Conservation (phyloP, 2,113 vertebrate species). For the Pardalotus punctatus region DNA sequence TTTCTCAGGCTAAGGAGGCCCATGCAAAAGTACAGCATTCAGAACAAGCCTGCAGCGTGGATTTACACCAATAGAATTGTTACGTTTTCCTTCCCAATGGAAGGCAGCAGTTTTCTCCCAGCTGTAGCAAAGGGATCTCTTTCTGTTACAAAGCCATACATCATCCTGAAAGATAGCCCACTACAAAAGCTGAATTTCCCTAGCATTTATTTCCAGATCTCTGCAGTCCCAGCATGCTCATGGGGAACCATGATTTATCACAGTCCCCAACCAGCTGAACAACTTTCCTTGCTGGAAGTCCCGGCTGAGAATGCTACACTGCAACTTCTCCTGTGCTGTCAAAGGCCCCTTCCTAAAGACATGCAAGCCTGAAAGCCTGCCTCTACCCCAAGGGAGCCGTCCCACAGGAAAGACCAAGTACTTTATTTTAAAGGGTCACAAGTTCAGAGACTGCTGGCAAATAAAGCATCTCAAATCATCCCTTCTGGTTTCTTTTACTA, state of each 20-base stretch:
- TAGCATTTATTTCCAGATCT: slow-evolving; percentile 32
- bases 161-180: slow-evolving; percentile 41
- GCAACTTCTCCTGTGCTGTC: slow-evolving; percentile 26
- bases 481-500: background rate
- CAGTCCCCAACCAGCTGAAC: background rate
- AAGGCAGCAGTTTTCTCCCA: slow-evolving; percentile 7
- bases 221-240: background rate
- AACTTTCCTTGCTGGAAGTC: slow-evolving; percentile 24
- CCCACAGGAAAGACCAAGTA: slow-evolving; percentile 11
- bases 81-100: background rate
- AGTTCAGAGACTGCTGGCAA: slow-evolving; percentile 42
- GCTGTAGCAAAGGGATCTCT: background rate
- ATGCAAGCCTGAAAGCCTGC: background rate
- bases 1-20: background rate
- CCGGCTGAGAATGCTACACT: background rate
- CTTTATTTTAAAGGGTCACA: slow-evolving; percentile 35
- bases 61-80: background rate
- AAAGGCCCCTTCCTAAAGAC: slow-evolving; percentile 12
- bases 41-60: background rate
- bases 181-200: slow-evolving; percentile 40
- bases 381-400: background rate
- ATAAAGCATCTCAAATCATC: slow-evolving; percentile 7
- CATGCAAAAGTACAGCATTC: background rate
- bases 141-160: slow-evolving; percentile 16
- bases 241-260: slow-evolving; percentile 34